phyloP scores from a whole-genome alignment of 2,113 vertebrate genomes.

The Origma solitaria region DNA sequence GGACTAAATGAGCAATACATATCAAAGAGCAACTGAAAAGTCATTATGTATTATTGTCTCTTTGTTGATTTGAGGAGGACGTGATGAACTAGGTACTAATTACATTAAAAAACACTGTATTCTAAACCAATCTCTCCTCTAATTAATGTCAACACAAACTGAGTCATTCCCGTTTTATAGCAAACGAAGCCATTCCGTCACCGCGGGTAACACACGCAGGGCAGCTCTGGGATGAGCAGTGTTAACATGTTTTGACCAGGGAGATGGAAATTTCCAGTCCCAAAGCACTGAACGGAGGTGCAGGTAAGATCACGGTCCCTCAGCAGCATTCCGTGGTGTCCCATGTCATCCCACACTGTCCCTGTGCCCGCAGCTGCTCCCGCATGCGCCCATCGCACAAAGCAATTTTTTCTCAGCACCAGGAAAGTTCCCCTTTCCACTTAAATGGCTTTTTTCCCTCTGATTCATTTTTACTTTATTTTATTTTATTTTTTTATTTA shows the following conservation, averaged over 20 bases:
- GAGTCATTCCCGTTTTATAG: background rate
- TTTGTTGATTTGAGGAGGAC: conserved; percentile 37
- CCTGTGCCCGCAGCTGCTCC: background rate
- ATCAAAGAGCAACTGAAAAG: conserved; percentile 36
- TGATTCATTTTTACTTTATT: conserved; percentile 81
- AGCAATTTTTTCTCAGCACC: conserved; percentile 60
- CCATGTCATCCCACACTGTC: background rate
- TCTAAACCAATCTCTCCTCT: conserved; percentile 12
- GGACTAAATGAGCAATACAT: conserved; percentile 31
- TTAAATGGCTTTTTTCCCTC: conserved; percentile 60
- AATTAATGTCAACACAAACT: conserved; percentile 11
- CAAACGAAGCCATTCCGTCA: background rate
- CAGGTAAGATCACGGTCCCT: background rate
- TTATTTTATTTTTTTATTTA: conserved; percentile 86
- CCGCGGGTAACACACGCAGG: fast-evolving
- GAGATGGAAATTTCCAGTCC: background rate
- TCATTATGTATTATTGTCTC: conserved; percentile 9
- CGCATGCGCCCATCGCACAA: background rate
- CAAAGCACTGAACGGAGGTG: background rate
- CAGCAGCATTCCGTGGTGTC: background rate
- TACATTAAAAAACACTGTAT: conserved; percentile 19
- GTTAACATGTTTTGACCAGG: background rate
- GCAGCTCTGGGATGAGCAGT: background rate
- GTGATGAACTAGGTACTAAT: conserved; percentile 48
- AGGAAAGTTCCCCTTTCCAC: conserved; percentile 74